phyloP scores from a whole-genome alignment of 2,113 vertebrate genomes.

The Suncus etruscus region DNA sequence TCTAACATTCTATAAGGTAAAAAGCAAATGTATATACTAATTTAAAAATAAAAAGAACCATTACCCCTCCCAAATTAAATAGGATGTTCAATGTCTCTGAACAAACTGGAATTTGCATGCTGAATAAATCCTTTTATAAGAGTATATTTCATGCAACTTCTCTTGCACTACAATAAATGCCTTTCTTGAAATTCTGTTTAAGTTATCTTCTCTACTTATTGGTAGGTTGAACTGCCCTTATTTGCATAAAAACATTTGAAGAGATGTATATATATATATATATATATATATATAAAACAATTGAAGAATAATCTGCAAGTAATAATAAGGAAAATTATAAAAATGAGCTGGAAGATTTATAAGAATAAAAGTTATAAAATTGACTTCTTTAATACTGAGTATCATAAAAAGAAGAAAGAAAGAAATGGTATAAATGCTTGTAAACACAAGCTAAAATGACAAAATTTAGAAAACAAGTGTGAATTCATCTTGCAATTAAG shows the following conservation, averaged over 20 bases:
- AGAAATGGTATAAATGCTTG: neutral
- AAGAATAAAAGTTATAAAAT: neutral
- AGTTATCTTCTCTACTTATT: slow-evolving; percentile 50
- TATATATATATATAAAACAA: neutral
- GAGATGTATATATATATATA: neutral
- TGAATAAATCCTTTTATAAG: slow-evolving; percentile 29
- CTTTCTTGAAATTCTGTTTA: neutral
- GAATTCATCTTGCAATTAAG: neutral
- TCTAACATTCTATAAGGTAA: slow-evolving; percentile 38
- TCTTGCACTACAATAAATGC: neutral
- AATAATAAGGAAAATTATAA: neutral
- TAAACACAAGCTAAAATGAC: neutral
- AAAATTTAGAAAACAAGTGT: neutral
- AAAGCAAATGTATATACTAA: slow-evolving; percentile 20
- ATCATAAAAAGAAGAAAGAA: neutral
- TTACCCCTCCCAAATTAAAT: slow-evolving; percentile 26
- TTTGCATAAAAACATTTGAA: slow-evolving; percentile 39
- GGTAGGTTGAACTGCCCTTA: neutral
- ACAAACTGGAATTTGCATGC: slow-evolving; percentile 27
- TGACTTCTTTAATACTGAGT: neutral
- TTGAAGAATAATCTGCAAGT: neutral
- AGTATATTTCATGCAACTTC: neutral
- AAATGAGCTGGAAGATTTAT: neutral
- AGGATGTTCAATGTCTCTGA: neutral
- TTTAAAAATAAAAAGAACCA: slow-evolving; percentile 8